These are phyloP conservation scores for Galemys pyrenaicus DNA, from an alignment of 2,113 vertebrate species.

Conservation along the genomic window DNA sequence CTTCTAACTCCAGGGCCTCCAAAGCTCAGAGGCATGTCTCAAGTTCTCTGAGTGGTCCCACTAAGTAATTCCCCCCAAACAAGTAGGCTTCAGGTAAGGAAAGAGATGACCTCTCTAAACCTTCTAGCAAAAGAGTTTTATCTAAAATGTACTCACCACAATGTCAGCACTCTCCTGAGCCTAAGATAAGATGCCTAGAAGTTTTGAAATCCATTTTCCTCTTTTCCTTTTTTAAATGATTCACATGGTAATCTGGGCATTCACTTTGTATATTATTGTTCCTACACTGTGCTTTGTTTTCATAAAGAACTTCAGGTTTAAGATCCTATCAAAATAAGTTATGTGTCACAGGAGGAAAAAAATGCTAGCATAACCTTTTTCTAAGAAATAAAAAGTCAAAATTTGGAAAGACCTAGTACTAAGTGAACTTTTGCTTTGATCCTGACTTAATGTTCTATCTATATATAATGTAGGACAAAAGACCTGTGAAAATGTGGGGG, in stretches of 20 bases:
- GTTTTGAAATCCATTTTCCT: background rate
- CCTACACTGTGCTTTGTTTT: background rate
- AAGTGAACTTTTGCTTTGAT: background rate
- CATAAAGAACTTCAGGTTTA: constrained; percentile 5
- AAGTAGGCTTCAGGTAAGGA: background rate
- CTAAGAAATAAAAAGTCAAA: background rate
- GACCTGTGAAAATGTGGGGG: background rate
- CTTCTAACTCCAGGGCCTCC: background rate
- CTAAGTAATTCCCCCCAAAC: background rate
- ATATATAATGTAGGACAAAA: background rate
- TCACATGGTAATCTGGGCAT: background rate
- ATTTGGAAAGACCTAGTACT: background rate
- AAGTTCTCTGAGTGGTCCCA: background rate
- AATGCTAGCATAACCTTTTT: background rate
- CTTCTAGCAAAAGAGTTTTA: background rate
- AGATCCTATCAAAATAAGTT: constrained; percentile 6
- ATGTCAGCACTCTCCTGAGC: background rate
- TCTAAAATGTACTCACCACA: background rate
- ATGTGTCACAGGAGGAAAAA: background rate
- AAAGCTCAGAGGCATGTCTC: background rate
- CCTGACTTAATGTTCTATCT: background rate
- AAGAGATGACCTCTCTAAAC: background rate
- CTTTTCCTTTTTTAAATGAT: constrained; percentile 11
- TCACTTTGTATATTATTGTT: background rate
- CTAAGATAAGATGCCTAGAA: background rate